These are phyloP conservation scores for Odontomachus brunneus DNA, from an alignment of 1,140 invertebrate genomes.

Conservation along the genomic window DNA sequence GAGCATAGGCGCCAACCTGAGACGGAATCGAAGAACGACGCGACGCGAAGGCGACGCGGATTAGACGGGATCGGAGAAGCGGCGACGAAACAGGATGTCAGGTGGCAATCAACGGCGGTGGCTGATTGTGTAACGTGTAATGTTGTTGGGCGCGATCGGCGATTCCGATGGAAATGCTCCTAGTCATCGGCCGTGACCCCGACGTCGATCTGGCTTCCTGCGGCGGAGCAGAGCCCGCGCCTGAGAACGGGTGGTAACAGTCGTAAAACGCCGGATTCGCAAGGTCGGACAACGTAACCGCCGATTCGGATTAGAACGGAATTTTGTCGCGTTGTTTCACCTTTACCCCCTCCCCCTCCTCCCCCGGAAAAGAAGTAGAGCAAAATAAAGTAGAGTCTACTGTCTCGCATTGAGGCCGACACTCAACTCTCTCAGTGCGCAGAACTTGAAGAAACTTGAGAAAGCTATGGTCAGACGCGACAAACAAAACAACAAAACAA, in stretches of 20 bases:
- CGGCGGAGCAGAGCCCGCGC: not conserved
- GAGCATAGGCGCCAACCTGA: constrained; percentile 63
- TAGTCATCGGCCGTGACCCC: not conserved
- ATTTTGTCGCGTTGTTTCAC: not conserved
- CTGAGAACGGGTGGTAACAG: not conserved
- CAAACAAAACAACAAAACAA: too few relatives aligned
- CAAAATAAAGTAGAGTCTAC: too few relatives aligned
- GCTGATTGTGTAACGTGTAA: constrained; percentile 36
- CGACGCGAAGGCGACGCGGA: constrained; percentile 35
- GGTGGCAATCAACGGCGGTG: not conserved
- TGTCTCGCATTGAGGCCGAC: too few relatives aligned
- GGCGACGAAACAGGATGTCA: not conserved
- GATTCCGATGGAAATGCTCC: constrained; percentile 26
- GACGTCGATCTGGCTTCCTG: not conserved
- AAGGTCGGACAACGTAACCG: not conserved
- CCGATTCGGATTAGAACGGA: not conserved
- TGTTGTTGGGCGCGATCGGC: not conserved
- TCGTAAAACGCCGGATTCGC: constrained; percentile 39
- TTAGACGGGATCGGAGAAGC: constrained; percentile 34
- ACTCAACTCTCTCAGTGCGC: too few relatives aligned
- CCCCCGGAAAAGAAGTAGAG: constrained; percentile 76
- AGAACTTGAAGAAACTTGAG: too few relatives aligned
- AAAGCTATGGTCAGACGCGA: too few relatives aligned
- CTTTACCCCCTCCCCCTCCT: constrained; percentile 36
- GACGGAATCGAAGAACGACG: constrained; percentile 36